Evolutionary conservation across 2,113 vertebrate genomes (phyloP).

Genomic region (Tamias sibiricus): DNA sequence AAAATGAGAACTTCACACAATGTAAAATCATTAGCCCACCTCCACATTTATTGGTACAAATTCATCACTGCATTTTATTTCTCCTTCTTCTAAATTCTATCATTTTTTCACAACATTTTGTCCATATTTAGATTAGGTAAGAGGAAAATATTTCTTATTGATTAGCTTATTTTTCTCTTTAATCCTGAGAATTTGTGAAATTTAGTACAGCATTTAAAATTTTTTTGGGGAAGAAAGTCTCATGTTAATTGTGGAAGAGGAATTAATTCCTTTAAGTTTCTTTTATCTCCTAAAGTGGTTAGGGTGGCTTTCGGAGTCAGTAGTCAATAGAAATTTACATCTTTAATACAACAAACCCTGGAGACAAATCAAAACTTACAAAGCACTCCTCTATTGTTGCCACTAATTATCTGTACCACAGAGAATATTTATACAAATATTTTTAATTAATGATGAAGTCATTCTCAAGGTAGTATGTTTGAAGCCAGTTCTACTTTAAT

Average conservation of each 20-base stretch:
- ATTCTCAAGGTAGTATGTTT: constrained; percentile 22
- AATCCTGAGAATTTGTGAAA: background rate
- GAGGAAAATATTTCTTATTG: constrained; percentile 29
- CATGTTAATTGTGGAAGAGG: background rate
- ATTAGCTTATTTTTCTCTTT: background rate
- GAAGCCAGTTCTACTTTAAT: background rate
- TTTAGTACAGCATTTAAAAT: background rate
- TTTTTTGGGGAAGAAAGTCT: background rate
- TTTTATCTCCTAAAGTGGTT: background rate
- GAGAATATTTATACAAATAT: constrained; percentile 52
- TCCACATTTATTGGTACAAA: background rate
- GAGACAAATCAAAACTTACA: constrained; percentile 52
- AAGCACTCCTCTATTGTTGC: background rate
- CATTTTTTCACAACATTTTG: background rate
- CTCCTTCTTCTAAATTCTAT: background rate
- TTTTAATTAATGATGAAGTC: constrained; percentile 66
- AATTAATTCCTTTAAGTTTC: background rate
- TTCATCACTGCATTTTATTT: background rate
- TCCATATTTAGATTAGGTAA: background rate
- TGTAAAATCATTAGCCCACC: background rate
- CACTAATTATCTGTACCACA: constrained; percentile 35
- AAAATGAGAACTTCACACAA: background rate
- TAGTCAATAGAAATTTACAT: constrained; percentile 2
- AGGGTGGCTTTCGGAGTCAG: background rate
- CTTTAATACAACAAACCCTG: constrained; percentile 4